These are phyloP conservation scores for Pyrrhosoma nymphula DNA, from an alignment of 2,888 invertebrate species.

Conservation along the genomic window DNA sequence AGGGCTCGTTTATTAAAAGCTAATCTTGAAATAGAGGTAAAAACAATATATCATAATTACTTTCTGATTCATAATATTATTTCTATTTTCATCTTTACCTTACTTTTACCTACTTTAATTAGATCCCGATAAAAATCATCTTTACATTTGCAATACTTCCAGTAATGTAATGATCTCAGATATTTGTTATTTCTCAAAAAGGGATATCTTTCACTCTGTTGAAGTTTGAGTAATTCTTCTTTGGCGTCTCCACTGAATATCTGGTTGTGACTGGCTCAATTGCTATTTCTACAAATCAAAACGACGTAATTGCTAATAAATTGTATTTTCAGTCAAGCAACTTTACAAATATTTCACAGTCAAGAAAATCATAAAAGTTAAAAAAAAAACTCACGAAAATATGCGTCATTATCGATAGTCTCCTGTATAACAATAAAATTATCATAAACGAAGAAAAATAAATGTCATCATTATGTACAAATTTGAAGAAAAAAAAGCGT, in stretches of 20 bases:
- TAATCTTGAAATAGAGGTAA: too few species aligned
- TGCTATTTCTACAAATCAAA: conserved; percentile 3
- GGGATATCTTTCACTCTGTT: not conserved
- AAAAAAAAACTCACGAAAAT: conserved; percentile 12
- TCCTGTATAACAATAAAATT: not conserved
- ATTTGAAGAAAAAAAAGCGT: not conserved
- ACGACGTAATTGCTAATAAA: not conserved
- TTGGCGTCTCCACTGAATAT: not conserved
- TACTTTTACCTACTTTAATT: not conserved
- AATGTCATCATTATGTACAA: conserved; percentile 33
- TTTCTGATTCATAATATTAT: too few species aligned
- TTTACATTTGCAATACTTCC: not conserved
- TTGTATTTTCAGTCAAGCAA: conserved; percentile 43
- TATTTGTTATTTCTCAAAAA: not conserved
- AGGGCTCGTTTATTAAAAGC: too few species aligned
- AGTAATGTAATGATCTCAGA: too few species aligned
- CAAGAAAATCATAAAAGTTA: not conserved
- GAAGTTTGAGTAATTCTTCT: too few species aligned
- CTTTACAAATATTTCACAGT: conserved; percentile 48
- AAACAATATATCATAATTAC: too few species aligned
- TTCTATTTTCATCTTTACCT: too few species aligned
- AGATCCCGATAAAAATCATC: not conserved
- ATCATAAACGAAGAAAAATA: not conserved
- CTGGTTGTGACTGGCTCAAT: not conserved
- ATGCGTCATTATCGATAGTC: not conserved